Conservation (phyloP, 35 echinoderm and acorn worm genomes). For the Heliocidaris tuberculata region DNA sequence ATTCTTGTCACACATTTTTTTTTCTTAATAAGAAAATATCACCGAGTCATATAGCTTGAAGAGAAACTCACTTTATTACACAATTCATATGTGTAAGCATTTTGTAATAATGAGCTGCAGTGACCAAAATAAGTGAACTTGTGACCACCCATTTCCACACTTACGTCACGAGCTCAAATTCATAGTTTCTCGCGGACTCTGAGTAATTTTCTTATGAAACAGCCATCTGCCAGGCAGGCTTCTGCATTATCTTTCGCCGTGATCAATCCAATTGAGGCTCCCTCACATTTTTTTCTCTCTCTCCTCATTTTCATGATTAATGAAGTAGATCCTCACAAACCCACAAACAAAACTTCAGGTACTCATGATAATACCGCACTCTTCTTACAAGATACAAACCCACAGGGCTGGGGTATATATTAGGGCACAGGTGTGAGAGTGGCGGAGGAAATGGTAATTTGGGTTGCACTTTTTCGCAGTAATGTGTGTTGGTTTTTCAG, state of each 20-base stretch:
- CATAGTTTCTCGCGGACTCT: not conserved
- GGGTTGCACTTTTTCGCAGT: not conserved
- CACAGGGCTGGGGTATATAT: not conserved
- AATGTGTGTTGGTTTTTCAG: not conserved
- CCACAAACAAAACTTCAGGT: not conserved
- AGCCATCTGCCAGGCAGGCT: not conserved
- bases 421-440: not conserved
- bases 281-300: not conserved
- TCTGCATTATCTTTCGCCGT: not conserved
- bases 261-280: not conserved
- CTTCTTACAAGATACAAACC: not conserved
- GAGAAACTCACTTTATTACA: not conserved
- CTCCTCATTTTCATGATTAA: not conserved
- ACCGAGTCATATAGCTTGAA: not conserved
- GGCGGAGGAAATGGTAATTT: not conserved
- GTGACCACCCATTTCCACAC: not conserved
- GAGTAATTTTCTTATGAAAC: not conserved
- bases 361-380: not conserved
- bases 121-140: not conserved
- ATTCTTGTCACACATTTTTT: too few relatives aligned
- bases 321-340: not conserved
- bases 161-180: not conserved
- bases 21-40: too few relatives aligned
- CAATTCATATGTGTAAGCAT: not conserved
- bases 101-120: not conserved